phyloP scores from a whole-genome alignment of 2,888 invertebrate species.

The Archaeoteleia sp. region DNA sequence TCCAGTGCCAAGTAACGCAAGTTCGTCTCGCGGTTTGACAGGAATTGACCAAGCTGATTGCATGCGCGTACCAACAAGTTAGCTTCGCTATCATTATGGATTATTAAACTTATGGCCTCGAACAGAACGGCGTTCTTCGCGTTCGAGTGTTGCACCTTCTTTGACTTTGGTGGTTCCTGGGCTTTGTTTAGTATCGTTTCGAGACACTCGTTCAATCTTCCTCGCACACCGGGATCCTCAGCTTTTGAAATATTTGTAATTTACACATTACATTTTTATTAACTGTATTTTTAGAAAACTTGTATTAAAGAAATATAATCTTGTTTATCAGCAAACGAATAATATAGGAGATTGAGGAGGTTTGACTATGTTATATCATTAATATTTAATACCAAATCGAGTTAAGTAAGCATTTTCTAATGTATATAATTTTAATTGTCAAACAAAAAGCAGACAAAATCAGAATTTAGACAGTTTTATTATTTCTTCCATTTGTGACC shows the following conservation, averaged over 20 bases:
- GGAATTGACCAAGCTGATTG: slow-evolving; percentile 98
- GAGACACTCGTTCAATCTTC: slow-evolving; percentile 96
- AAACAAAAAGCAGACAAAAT: too few relatives aligned
- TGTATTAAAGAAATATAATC: too few relatives aligned
- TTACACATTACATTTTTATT: slow-evolving; percentile 1
- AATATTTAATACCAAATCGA: too few relatives aligned
- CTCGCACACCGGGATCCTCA: slow-evolving; percentile 97
- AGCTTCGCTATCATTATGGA: slow-evolving; percentile 98
- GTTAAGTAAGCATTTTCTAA: too few relatives aligned
- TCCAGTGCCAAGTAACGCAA: slow-evolving; percentile 97
- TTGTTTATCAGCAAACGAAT: too few relatives aligned
- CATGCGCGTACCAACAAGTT: slow-evolving; percentile 97
- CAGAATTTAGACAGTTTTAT: too few relatives aligned
- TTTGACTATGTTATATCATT: too few relatives aligned
- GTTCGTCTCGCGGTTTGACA: slow-evolving; percentile 98
- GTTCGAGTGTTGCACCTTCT: slow-evolving; percentile 99
- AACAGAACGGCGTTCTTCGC: slow-evolving; percentile 99
- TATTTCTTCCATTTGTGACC: too few relatives aligned
- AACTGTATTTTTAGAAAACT: too few relatives aligned
- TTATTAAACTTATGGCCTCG: slow-evolving; percentile 99
- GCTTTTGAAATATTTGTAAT: slow-evolving; percentile 68
- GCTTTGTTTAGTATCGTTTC: slow-evolving; percentile 99
- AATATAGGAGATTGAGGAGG: too few relatives aligned
- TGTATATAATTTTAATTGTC: too few relatives aligned
- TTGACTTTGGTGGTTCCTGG: slow-evolving; percentile 99